Evolutionary conservation across 2,113 vertebrate genomes (phyloP).

Genomic region (Glareola pratincola): DNA sequence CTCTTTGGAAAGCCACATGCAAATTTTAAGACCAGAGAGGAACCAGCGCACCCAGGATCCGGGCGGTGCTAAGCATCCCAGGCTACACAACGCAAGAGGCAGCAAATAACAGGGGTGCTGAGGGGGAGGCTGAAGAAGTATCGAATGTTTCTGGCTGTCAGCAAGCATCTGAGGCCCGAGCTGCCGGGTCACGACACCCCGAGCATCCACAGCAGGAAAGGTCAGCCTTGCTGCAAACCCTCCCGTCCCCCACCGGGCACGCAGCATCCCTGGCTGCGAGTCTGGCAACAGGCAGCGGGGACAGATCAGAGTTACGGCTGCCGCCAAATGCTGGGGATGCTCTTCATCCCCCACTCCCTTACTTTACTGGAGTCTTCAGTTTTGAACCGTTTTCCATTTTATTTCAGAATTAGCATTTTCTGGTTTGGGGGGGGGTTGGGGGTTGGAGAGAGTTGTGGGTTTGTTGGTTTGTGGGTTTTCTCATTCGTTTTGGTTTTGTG

Average conservation of each 20-base stretch:
- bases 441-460: background rate
- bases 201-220: background rate
- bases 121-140: background rate
- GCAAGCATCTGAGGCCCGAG: background rate
- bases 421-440: background rate
- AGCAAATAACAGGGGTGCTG: background rate
- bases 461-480: slow-evolving; percentile 15
- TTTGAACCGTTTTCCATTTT: background rate
- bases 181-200: background rate
- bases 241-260: background rate
- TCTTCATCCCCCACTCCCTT: background rate
- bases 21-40: background rate
- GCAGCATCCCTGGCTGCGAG: background rate
- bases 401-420: background rate
- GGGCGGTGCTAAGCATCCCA: background rate
- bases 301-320: background rate
- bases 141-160: background rate
- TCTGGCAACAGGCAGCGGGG: background rate
- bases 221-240: background rate
- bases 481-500: background rate
- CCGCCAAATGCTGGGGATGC: background rate
- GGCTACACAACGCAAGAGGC: background rate
- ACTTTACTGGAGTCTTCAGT: background rate
- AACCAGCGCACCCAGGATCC: background rate
- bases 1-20: background rate